A percentile compares a stretch with the other conserved stretches of the same genome.
Conservation (phyloP, 2,888 invertebrate genomes). For the Macrosiphum euphorbiae region DNA sequence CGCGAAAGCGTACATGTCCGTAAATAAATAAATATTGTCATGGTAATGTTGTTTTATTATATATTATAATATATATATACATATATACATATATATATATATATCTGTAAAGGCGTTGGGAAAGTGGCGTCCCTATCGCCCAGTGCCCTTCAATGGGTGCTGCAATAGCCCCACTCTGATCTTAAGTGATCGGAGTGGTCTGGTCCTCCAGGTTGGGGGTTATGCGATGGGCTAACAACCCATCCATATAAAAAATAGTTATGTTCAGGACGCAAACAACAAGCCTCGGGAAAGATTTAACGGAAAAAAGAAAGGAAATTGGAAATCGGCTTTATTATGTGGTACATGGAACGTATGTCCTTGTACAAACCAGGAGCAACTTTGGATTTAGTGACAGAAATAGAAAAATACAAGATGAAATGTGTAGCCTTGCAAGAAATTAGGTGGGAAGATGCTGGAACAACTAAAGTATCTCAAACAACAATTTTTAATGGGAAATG, state of each 20-base stretch:
- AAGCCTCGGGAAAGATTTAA: neutral
- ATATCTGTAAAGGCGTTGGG: no score
- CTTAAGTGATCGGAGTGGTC: slow-evolving; percentile 1
- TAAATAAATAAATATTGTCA: no score
- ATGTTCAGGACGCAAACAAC: neutral
- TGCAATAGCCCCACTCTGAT: slow-evolving; percentile 13
- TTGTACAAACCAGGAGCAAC: slow-evolving; percentile 20
- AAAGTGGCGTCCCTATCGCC: slow-evolving; percentile 25
- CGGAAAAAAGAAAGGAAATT: slow-evolving; percentile 12
- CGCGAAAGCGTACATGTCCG: no score
- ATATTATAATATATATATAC: no score
- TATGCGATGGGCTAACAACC: neutral
- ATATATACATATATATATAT: no score
- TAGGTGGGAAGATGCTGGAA: neutral
- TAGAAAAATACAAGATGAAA: slow-evolving; percentile 27
- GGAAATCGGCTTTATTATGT: slow-evolving; percentile 13
- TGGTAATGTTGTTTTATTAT: no score
- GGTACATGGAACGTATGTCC: neutral
- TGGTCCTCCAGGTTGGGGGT: neutral
- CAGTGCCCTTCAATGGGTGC: neutral
- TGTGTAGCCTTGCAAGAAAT: slow-evolving; percentile 1
- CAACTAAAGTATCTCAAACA: neutral
- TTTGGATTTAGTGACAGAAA: neutral
- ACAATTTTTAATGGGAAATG: neutral
- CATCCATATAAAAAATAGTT: neutral